Percentiles rank a stretch among this genome's conserved stretches.
phyloP scores from a whole-genome alignment of 35 echinoderm and acorn worm genomes.

The Strongylocentrotus purpuratus region DNA sequence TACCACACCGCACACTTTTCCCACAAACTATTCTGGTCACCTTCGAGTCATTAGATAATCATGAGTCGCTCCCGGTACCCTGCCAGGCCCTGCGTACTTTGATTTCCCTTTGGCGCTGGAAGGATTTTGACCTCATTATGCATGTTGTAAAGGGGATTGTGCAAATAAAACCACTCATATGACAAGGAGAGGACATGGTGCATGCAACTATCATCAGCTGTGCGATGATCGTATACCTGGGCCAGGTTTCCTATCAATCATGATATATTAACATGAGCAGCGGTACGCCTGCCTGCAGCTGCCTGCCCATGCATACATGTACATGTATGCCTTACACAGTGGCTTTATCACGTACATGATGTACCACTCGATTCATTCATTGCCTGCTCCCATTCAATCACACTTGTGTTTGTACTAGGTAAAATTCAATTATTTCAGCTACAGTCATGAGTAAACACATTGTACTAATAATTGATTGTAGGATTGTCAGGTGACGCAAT shows the following conservation, averaged over 20 bases:
- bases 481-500: neutral
- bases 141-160: conserved; percentile 5
- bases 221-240: neutral
- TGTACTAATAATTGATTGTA: neutral
- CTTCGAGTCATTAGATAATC: neutral
- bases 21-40: neutral
- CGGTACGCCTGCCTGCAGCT: too few relatives aligned
- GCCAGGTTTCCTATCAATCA: neutral
- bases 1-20: neutral
- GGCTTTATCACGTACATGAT: neutral
- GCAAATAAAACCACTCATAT: neutral
- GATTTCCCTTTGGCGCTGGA: neutral
- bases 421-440: neutral
- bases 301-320: neutral
- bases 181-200: neutral
- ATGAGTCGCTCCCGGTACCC: neutral
- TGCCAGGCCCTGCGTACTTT: neutral
- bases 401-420: neutral
- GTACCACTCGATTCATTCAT: neutral
- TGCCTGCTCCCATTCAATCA: neutral
- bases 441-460: neutral
- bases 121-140: conserved; percentile 26
- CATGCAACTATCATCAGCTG: neutral
- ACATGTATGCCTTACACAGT: neutral
- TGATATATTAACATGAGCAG: neutral